Evolutionary conservation across 64 coral and sea anemone species (phyloP).

Genomic region (Orbicella faveolata): DNA sequence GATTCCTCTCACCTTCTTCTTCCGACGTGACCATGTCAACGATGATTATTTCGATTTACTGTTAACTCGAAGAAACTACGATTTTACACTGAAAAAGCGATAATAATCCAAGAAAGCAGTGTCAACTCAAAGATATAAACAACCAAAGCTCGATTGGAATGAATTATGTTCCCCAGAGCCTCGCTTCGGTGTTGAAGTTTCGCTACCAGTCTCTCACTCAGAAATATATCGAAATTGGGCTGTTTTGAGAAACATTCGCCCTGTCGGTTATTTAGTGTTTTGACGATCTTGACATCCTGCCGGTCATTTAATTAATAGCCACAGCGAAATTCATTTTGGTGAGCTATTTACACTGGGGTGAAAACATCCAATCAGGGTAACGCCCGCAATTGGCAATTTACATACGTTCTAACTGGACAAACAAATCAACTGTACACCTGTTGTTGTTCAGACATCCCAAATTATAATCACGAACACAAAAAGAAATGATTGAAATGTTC

Average conservation of each 20-base stretch:
- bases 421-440: too few relatives aligned
- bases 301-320: too few relatives aligned
- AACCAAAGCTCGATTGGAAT: background rate
- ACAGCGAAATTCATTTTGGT: too few relatives aligned
- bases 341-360: too few relatives aligned
- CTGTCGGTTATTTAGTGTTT: too few relatives aligned
- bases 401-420: too few relatives aligned
- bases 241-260: background rate
- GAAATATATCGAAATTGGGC: background rate
- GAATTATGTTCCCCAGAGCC: background rate
- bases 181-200: background rate
- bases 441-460: too few relatives aligned
- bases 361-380: too few relatives aligned
- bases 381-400: too few relatives aligned
- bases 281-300: too few relatives aligned
- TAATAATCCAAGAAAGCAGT: background rate
- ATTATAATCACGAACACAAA: too few relatives aligned
- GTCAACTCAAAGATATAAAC: background rate
- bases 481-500: too few relatives aligned
- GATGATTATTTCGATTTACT: background rate
- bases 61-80: background rate
- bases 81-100: slow-evolving; percentile 3
- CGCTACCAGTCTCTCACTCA: background rate
- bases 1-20: background rate
- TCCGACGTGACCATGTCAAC: background rate